Conservation (phyloP, 2,113 vertebrate genomes). For the Cranoglanis bouderius region DNA sequence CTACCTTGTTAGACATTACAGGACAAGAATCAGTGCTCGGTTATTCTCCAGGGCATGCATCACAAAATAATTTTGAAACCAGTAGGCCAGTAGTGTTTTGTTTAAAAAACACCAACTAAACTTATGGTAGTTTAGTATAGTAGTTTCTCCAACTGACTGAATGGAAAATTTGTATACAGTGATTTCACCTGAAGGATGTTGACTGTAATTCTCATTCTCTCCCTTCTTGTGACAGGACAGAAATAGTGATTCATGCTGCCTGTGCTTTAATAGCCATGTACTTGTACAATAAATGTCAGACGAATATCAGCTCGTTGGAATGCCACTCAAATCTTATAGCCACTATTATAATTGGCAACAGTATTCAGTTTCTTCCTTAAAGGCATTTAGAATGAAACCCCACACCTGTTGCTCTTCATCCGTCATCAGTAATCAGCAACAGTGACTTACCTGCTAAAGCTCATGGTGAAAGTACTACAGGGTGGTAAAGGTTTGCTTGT, state of each 20-base stretch:
- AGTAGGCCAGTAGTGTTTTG: not conserved
- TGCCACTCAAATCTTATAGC: not conserved
- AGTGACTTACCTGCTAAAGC: not conserved
- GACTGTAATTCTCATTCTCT: slow-evolving; percentile 1
- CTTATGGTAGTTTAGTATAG: not conserved
- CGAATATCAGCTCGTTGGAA: not conserved
- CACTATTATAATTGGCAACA: not conserved
- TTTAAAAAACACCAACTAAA: not conserved
- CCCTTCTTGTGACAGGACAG: slow-evolving; percentile 8
- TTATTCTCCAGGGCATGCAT: not conserved
- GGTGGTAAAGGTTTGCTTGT: not conserved
- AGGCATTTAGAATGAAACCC: not conserved
- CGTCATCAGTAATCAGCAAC: not conserved
- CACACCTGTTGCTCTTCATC: not conserved
- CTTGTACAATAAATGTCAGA: slow-evolving; percentile 12
- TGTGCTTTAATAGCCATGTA: slow-evolving; percentile 24
- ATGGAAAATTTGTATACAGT: not conserved
- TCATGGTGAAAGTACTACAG: not conserved
- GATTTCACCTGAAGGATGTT: not conserved
- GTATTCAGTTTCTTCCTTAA: not conserved
- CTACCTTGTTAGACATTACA: not conserved
- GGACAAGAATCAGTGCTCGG: not conserved
- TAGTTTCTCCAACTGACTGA: not conserved
- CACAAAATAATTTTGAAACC: not conserved
- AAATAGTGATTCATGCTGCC: slow-evolving; percentile 28